phyloP scores from a whole-genome alignment of 2,797 vertebrate genomes.

The Clamator glandarius region DNA sequence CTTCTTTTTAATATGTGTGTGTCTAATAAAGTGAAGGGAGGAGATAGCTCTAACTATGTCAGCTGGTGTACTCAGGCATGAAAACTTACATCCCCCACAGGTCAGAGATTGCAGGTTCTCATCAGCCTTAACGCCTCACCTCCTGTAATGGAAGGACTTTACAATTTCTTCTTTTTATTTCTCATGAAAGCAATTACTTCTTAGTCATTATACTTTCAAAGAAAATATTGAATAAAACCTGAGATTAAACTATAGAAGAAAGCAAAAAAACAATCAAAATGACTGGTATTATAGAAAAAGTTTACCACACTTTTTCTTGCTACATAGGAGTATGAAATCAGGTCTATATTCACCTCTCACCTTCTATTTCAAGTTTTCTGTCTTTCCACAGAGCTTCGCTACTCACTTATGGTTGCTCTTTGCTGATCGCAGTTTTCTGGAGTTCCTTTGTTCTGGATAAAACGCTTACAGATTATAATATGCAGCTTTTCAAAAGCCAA shows the following conservation, averaged over 20 bases:
- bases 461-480: neutral
- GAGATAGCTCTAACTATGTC: fast-evolving
- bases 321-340: neutral
- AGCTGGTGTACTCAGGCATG: neutral
- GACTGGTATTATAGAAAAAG: neutral
- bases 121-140: fast-evolving
- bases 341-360: neutral
- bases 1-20: neutral
- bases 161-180: neutral
- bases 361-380: neutral
- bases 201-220: neutral
- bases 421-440: conserved; percentile 6
- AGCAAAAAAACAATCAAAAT: neutral
- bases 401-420: neutral
- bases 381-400: conserved; percentile 8
- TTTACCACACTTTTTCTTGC: neutral
- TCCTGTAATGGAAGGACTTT: neutral
- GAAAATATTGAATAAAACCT: neutral
- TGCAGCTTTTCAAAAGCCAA: conserved; percentile 11
- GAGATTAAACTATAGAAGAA: neutral
- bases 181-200: neutral
- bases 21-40: neutral
- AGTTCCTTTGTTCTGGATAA: conserved; percentile 16
- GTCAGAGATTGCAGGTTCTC: neutral
- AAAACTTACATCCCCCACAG: neutral